These are phyloP conservation scores for Portevinia maculata DNA, from an alignment of 2,888 invertebrate genomes.

Conservation along the genomic window DNA sequence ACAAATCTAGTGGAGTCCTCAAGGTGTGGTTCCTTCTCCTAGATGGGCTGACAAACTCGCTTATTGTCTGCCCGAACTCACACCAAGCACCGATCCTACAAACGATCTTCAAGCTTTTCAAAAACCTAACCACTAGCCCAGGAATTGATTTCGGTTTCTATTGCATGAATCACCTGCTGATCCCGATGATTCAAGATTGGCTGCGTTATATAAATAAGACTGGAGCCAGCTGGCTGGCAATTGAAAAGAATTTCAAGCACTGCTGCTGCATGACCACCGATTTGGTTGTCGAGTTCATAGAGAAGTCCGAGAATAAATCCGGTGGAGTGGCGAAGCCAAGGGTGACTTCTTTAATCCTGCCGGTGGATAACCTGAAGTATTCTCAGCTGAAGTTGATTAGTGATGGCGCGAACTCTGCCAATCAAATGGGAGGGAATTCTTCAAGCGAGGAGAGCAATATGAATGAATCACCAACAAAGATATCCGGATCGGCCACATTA, in stretches of 20 bases:
- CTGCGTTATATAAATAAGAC: constrained; percentile 89
- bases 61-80: constrained; percentile 93
- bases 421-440: constrained; percentile 71
- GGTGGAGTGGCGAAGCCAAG: constrained; percentile 77
- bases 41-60: constrained; percentile 92
- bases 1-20: constrained; percentile 91
- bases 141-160: constrained; percentile 95
- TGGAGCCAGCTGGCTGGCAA: constrained; percentile 88
- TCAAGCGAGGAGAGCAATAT: constrained; percentile 80
- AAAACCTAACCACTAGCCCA: constrained; percentile 90
- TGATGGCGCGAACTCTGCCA: constrained; percentile 77
- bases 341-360: constrained; percentile 81
- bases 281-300: constrained; percentile 92
- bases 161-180: constrained; percentile 94
- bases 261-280: constrained; percentile 97
- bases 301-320: constrained; percentile 86
- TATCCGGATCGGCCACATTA: constrained; percentile 87
- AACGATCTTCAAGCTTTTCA: constrained; percentile 92
- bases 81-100: constrained; percentile 94
- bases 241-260: constrained; percentile 96
- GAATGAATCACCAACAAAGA: constrained; percentile 82
- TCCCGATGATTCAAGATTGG: constrained; percentile 98
- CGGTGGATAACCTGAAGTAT: constrained; percentile 81
- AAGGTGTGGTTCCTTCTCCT: constrained; percentile 95
- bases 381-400: constrained; percentile 81